Evolutionary conservation across 2,797 vertebrate species (phyloP).

Genomic region (Loriculus beryllinus): DNA sequence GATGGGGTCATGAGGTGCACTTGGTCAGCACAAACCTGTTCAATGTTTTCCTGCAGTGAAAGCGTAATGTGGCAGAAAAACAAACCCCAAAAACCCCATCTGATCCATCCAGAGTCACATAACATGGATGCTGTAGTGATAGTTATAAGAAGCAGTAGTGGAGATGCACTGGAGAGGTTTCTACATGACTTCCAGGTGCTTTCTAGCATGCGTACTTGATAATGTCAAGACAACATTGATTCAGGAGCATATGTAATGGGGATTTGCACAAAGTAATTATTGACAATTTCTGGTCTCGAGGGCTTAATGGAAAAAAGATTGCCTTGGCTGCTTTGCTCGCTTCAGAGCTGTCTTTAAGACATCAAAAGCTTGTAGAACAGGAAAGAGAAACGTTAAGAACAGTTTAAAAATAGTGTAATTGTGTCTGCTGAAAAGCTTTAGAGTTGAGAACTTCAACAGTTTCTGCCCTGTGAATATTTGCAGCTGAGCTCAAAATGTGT

Average conservation of each 20-base stretch:
- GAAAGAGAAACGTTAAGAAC: conserved; percentile 16
- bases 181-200: not conserved
- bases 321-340: not conserved
- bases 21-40: not conserved
- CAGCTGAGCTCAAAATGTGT: conserved; percentile 15
- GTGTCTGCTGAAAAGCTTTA: not conserved
- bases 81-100: fast-evolving
- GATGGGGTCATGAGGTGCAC: not conserved
- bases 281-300: not conserved
- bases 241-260: not conserved
- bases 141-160: fast-evolving
- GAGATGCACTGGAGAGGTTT: not conserved
- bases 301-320: not conserved
- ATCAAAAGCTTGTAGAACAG: not conserved
- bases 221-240: not conserved
- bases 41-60: not conserved
- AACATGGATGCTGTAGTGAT: not conserved
- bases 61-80: not conserved
- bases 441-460: not conserved
- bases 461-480: conserved; percentile 19
- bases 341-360: not conserved
- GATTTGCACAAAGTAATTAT: not conserved
- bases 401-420: conserved; percentile 26
- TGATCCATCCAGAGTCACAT: not conserved
- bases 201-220: not conserved